Evolutionary conservation across 2,888 invertebrate species (phyloP), one percentile per base, ranked within the genome.

Genomic region (Elmis aenea): DNA sequence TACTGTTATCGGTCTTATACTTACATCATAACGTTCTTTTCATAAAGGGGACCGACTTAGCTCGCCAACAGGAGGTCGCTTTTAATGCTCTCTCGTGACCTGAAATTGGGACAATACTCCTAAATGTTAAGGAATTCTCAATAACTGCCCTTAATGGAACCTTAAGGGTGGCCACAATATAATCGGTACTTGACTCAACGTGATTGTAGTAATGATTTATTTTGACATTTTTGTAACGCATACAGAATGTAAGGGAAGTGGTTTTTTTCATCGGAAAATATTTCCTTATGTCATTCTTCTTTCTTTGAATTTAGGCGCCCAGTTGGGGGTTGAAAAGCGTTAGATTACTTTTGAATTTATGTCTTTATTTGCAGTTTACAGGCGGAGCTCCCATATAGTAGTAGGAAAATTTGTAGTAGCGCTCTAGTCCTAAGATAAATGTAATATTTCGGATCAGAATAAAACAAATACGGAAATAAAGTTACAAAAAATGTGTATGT

Each of bases 321-420:
- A 39, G 42, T 45, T 37, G 59, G 59, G 52, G 54, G 52, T 37
- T 32, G 33, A 43, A 35, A 26, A 33, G 32, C 40, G 42, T 44
- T 48, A 52, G 52, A 57, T 57, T 55, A 48, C 54, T 52, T 49
- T 39, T 41, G 46, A 52, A 59, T 59, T 58, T 57, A 59, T 58
- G 54, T 55, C 54, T 58, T 52, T 56, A 58, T 58, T 56, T 53
- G 52, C 46, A 43, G 46, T 50, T 40, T 46, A 45, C n/a, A n/a
- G n/a, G n/a, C n/a, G n/a, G n/a, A n/a, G n/a, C n/a, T n/a, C n/a
- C n/a, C n/a, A n/a, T n/a, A n/a, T n/a, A n/a, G n/a, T n/a, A n/a
- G n/a, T n/a, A n/a, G n/a, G n/a, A n/a, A n/a, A n/a, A n/a, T n/a
- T n/a, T n/a, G n/a, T n/a, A n/a, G n/a, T n/a, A n/a, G n/a, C n/a